A percentile compares a stretch with the other conserved stretches of the same genome.
Conservation (phyloP, 2,113 vertebrate genomes). For the Sceloporus tristichus region DNA sequence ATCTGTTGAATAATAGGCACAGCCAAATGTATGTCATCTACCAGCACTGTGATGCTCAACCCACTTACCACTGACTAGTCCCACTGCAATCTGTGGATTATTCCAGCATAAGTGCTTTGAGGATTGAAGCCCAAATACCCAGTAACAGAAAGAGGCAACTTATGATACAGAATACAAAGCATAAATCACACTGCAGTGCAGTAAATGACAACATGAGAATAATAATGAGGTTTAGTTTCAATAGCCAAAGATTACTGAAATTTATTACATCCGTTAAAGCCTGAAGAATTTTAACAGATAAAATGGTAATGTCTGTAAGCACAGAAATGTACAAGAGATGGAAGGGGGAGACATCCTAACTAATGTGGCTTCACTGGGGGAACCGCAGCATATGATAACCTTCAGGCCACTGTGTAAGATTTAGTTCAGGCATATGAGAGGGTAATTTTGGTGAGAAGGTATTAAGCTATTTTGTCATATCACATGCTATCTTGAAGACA, state of each 20-base stretch:
- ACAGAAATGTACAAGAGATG: background rate
- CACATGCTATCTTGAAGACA: background rate
- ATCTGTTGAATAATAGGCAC: background rate
- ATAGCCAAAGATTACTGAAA: slow-evolving; percentile 13
- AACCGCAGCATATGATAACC: background rate
- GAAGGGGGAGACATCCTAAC: background rate
- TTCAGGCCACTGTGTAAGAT: slow-evolving; percentile 7
- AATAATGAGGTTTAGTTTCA: background rate
- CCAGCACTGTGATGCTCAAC: background rate
- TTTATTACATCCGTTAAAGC: background rate
- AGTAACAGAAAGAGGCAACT: background rate
- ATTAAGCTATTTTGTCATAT: slow-evolving; percentile 31
- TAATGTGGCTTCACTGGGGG: slow-evolving; percentile 1
- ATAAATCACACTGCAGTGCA: background rate
- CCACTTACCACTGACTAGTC: background rate
- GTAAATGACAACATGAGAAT: slow-evolving; percentile 10
- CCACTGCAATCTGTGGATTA: background rate
- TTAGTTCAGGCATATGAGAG: background rate
- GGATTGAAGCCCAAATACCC: background rate
- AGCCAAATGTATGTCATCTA: background rate
- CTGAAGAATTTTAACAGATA: slow-evolving; percentile 27
- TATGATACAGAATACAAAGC: slow-evolving; percentile 6
- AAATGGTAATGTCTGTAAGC: background rate
- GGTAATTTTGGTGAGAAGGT: background rate
- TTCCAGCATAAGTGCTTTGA: background rate